Base-by-base conservation (phyloP, 2,797 vertebrate species). In the Scarus forsteni region DNA sequence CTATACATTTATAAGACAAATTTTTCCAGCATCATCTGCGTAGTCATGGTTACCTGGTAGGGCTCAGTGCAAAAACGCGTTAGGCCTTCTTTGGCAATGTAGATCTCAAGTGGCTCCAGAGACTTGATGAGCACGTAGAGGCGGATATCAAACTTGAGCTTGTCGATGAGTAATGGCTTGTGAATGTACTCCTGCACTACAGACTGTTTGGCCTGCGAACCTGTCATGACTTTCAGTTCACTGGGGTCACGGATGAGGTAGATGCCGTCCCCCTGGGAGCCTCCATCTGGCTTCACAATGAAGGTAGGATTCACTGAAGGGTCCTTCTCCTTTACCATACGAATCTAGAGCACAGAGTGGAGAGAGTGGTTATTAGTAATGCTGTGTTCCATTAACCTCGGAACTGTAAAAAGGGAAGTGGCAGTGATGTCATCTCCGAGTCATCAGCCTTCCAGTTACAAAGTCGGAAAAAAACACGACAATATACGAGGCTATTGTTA, bases 221-320 rank as follows among this genome's bases (percentile, higher is more conserved):
- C 94, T 38, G 90, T 92, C 2, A 94, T 76, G 75, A 94, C 79
- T 51, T 96, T 95, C 49, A 96, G 85, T 67, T 99, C 98, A 18
- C 73, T 83, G 2, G 97, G 96, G 79, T 99, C 97, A 53, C 95
- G 97, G 90, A 99, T 96, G 92, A 99, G 97, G 96, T 98, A 99
- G 95, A 99, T 99, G 78, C 98, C 98, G 6, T 99, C 97, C 36
- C 98, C 98, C 85, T 99, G 98, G 83, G 97, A 99, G 34, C 98
- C 98, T 0, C 96, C 92, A 1, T 99, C 97, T 0, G 98, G 98
- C 76, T 99, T 99, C 15, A 99, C 97, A 8, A 99, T 99, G 66
- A 98, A 99, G 15, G 96, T 98, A 61, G 95, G 95, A 81, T 94
- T 97, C 91, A 95, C 90, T 3, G 93, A 84, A 0, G 94, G 85